These are phyloP conservation scores for Hycleus phaleratus DNA, from an alignment of 1,140 invertebrate species.

Conservation along the genomic window DNA sequence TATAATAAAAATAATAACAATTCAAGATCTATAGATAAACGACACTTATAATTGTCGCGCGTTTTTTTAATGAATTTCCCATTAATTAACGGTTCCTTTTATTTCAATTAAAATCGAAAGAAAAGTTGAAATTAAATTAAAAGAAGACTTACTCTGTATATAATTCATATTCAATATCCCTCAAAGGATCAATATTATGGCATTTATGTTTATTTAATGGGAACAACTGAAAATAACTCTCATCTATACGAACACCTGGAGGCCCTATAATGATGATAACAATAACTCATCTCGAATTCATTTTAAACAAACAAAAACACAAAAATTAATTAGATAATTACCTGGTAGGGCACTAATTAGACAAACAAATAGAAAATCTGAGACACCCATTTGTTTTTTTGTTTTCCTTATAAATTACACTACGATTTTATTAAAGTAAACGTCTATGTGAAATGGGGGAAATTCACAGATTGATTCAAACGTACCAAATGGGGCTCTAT, in stretches of 20 bases:
- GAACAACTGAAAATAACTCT: constrained; percentile 44
- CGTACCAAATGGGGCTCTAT: no score
- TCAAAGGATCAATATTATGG: constrained; percentile 41
- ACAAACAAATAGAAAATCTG: constrained; percentile 32
- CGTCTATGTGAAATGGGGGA: no score
- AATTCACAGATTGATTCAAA: no score
- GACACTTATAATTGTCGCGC: no score
- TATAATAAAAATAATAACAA: not conserved
- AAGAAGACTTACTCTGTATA: constrained; percentile 44
- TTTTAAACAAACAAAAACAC: not conserved
- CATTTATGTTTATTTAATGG: constrained; percentile 48
- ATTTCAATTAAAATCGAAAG: not conserved
- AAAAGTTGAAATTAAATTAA: not conserved
- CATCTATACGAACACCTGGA: constrained; percentile 45
- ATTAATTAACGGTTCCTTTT: not conserved
- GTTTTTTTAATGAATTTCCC: no score
- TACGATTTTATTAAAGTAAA: no score
- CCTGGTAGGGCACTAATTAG: constrained; percentile 32
- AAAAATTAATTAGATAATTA: constrained; percentile 18
- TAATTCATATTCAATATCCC: constrained; percentile 44
- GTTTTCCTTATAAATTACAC: no score
- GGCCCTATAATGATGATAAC: constrained; percentile 40
- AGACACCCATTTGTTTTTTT: constrained; percentile 20
- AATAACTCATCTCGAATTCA: not conserved
- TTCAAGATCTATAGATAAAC: not conserved